These are phyloP conservation scores for Lochmaea crataegi DNA, from an alignment of 2,888 invertebrate genomes.

Conservation along the genomic window DNA sequence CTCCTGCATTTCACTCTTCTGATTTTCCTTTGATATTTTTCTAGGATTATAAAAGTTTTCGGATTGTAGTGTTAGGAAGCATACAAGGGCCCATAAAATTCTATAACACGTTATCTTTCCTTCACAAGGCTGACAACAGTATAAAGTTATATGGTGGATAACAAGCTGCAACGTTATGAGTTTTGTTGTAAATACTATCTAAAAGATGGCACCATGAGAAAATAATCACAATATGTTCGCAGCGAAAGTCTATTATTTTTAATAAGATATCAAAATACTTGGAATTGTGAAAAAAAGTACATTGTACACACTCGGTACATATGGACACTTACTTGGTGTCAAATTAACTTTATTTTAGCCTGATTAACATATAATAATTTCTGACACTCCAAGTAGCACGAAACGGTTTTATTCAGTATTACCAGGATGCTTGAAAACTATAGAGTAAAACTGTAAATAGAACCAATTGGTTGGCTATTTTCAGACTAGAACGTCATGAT, in stretches of 20 bases:
- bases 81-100: slow-evolving; percentile 36
- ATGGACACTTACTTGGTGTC: too few species aligned
- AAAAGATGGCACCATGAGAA: slow-evolving; percentile 27
- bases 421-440: too few species aligned
- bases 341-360: too few species aligned
- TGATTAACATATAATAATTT: too few species aligned
- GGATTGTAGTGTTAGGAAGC: slow-evolving; percentile 45
- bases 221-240: slow-evolving; percentile 14
- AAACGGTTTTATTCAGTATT: too few species aligned
- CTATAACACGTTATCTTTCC: slow-evolving; percentile 57
- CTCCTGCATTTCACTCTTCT: slow-evolving; percentile 39
- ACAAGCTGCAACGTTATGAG: slow-evolving; percentile 54
- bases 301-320: too few species aligned
- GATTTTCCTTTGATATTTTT: slow-evolving; percentile 50
- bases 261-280: background rate
- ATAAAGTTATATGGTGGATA: slow-evolving; percentile 55
- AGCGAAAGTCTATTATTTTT: background rate
- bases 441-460: too few species aligned
- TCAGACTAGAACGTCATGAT: too few species aligned
- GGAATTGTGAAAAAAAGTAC: too few species aligned
- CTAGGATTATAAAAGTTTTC: slow-evolving; percentile 53
- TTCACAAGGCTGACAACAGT: slow-evolving; percentile 53
- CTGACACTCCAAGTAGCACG: too few species aligned
- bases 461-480: too few species aligned
- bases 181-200: slow-evolving; percentile 45